phyloP scores from a whole-genome alignment of 2,113 vertebrate species.

The Nothobranchius kuhntae region DNA sequence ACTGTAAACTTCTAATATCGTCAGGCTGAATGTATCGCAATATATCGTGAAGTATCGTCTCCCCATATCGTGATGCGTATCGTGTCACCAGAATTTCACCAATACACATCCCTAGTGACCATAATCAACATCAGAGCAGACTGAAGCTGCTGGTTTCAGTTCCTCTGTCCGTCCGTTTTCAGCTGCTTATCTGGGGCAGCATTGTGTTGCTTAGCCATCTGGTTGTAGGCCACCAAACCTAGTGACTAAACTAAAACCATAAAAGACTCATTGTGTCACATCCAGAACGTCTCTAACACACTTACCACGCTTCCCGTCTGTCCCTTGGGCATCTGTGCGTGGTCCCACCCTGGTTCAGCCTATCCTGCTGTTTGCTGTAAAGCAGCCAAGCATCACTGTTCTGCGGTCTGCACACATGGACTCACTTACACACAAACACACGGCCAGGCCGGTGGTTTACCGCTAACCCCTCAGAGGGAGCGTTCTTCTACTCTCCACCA shows the following conservation, averaged over 20 bases:
- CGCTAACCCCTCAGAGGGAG: conserved; percentile 30
- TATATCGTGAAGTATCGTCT: too few species aligned
- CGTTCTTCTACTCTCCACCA: conserved; percentile 14
- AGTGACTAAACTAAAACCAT: not conserved
- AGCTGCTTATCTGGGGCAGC: too few species aligned
- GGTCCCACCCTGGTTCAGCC: conserved; percentile 37
- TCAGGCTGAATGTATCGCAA: too few species aligned
- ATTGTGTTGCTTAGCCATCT: not conserved
- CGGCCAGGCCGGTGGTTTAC: conserved; percentile 39
- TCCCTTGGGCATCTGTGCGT: conserved; percentile 38
- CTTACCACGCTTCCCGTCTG: conserved; percentile 37
- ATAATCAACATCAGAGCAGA: too few species aligned
- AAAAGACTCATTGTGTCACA: conserved; percentile 2
- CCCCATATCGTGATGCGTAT: too few species aligned
- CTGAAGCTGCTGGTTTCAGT: too few species aligned
- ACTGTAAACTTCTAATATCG: too few species aligned
- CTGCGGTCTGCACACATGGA: conserved; percentile 49
- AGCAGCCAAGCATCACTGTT: conserved; percentile 53
- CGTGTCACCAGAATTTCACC: too few species aligned
- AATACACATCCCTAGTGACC: too few species aligned
- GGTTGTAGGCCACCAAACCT: not conserved
- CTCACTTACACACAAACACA: conserved; percentile 24
- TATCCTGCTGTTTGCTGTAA: conserved; percentile 42
- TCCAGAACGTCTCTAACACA: conserved; percentile 11
- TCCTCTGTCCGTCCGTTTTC: too few species aligned